Percentiles rank a stretch among this genome's conserved stretches.
Evolutionary conservation across 2,797 vertebrate species (phyloP).

Genomic region (Phrynocephalus vlangalii): DNA sequence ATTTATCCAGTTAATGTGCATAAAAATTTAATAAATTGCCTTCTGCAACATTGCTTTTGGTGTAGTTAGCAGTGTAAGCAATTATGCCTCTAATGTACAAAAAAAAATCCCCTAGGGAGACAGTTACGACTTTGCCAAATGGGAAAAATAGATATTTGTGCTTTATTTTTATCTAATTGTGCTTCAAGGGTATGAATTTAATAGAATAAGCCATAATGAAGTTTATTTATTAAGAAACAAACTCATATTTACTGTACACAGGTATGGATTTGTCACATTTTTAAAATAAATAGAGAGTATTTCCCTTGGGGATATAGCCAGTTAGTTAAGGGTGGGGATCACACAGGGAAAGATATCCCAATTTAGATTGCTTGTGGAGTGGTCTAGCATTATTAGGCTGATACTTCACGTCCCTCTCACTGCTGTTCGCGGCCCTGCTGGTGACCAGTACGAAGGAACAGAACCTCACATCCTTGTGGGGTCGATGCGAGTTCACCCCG

Average conservation of each 20-base stretch:
- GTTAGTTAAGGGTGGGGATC: neutral
- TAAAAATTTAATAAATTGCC: slow-evolving; percentile 66
- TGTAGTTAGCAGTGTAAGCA: slow-evolving; percentile 48
- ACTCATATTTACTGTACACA: neutral
- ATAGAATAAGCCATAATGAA: neutral
- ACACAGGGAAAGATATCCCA: no score
- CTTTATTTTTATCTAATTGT: slow-evolving; percentile 23
- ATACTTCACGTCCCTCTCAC: no score
- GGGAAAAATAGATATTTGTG: neutral
- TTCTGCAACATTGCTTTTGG: slow-evolving; percentile 48
- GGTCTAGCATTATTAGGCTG: no score
- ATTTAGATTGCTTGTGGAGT: no score
- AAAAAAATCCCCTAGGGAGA: slow-evolving; percentile 49
- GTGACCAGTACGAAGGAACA: no score
- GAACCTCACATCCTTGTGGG: no score
- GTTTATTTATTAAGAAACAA: neutral
- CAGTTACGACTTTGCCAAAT: slow-evolving; percentile 53
- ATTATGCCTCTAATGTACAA: slow-evolving; percentile 47
- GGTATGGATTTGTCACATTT: neutral
- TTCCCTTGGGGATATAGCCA: neutral
- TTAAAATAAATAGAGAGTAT: neutral
- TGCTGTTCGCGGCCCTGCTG: no score
- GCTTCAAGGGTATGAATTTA: slow-evolving; percentile 28
- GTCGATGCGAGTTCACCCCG: no score
- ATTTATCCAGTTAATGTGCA: slow-evolving; percentile 65